These are phyloP conservation scores for Dolichomitus sp. DNA, from an alignment of 2,888 invertebrate genomes.

Conservation along the genomic window DNA sequence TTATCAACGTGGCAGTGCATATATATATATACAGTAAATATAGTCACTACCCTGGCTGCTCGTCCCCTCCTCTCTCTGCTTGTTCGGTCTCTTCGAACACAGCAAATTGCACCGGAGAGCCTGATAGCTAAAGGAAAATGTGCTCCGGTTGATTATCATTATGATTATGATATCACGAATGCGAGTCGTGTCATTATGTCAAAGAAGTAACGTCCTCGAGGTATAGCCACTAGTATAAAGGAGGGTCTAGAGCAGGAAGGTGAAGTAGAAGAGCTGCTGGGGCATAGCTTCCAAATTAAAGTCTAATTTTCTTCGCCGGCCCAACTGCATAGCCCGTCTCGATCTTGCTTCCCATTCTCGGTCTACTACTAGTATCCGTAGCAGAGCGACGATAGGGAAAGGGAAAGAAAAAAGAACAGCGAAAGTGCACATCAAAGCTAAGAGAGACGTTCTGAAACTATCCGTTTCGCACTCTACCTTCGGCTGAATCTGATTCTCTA, in stretches of 20 bases:
- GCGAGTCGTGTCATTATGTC: conserved; percentile 69
- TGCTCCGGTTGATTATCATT: conserved; percentile 72
- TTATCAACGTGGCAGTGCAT: conserved; percentile 50
- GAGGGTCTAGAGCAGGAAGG: conserved; percentile 35
- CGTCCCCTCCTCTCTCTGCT: conserved; percentile 41
- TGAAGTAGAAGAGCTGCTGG: conserved; percentile 40
- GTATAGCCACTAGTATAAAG: conserved; percentile 41
- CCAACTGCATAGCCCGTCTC: conserved; percentile 50
- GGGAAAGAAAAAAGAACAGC: conserved; percentile 64
- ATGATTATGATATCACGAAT: conserved; percentile 70
- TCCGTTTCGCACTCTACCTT: conserved; percentile 41
- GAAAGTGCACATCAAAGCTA: conserved; percentile 71
- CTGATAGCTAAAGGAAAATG: conserved; percentile 70
- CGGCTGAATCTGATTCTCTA: conserved; percentile 43
- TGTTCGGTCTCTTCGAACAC: conserved; percentile 63
- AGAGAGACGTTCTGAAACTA: conserved; percentile 57
- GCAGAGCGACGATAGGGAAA: conserved; percentile 15
- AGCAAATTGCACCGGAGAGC: conserved; percentile 63
- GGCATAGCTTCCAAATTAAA: conserved; percentile 67
- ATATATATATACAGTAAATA: conserved; percentile 49
- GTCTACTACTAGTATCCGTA: conserved; percentile 11
- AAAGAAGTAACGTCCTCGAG: conserved; percentile 62
- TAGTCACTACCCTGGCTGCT: conserved; percentile 47
- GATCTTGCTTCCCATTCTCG: conserved; percentile 59
- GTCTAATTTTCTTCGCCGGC: conserved; percentile 68